phyloP scores from a whole-genome alignment of 2,888 invertebrate genomes.

The Diarsia mendica region DNA sequence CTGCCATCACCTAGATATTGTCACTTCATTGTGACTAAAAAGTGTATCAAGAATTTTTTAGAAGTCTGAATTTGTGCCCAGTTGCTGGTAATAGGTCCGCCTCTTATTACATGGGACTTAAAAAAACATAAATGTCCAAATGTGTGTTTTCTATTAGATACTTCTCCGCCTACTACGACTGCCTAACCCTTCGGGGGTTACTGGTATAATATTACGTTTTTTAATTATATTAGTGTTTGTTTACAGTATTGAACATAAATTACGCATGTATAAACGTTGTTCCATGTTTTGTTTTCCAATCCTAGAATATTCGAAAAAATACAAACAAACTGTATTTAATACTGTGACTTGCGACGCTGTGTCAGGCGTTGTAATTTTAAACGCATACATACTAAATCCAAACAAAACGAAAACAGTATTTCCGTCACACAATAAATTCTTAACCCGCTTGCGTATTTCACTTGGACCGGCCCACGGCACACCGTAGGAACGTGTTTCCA shows the following conservation, averaged over 20 bases:
- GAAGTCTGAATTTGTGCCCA: too few species aligned
- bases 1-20: too few species aligned
- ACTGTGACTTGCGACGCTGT: neutral
- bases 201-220: neutral
- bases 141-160: too few species aligned
- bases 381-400: conserved; percentile 15
- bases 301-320: neutral
- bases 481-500: conserved; percentile 81
- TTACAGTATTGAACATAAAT: neutral
- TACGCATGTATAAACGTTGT: neutral
- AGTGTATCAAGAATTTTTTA: neutral
- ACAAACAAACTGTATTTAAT: neutral
- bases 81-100: too few species aligned
- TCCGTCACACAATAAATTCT: conserved; percentile 44
- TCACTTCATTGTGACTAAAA: neutral
- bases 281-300: neutral
- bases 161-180: too few species aligned
- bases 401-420: conserved; percentile 24
- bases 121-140: too few species aligned
- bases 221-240: neutral
- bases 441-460: conserved; percentile 53
- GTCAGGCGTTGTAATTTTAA: neutral
- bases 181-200: too few species aligned
- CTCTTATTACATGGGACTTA: too few species aligned
- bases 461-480: conserved; percentile 65